Conservation (phyloP, 1,140 invertebrate species). For the Tetragnatha versicolor region DNA sequence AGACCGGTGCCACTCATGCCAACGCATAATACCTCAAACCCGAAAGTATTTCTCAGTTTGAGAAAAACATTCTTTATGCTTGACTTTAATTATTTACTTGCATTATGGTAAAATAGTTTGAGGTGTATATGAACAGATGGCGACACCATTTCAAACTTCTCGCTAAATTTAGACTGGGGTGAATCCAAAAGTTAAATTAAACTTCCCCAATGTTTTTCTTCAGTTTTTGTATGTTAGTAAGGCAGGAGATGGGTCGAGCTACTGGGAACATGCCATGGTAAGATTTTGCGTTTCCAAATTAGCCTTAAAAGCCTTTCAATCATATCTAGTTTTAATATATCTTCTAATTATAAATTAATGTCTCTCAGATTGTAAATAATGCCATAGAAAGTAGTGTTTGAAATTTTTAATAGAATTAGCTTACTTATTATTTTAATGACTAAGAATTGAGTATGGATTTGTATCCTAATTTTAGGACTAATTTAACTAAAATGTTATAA, state of each 20-base stretch:
- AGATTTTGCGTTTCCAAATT: neutral
- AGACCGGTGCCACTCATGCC: neutral
- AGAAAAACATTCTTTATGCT: neutral
- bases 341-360: no score
- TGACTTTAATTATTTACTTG: neutral
- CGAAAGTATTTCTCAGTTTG: neutral
- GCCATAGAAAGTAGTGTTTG: no score
- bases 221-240: slow-evolving; percentile 3
- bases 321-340: no score
- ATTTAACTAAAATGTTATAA: no score
- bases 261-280: slow-evolving; percentile 5
- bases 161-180: slow-evolving; percentile 19
- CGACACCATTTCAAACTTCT: neutral
- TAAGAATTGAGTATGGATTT: no score
- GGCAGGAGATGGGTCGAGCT: neutral
- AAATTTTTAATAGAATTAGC: no score
- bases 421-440: no score
- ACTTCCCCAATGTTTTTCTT: neutral
- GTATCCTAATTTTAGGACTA: no score
- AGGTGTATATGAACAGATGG: neutral
- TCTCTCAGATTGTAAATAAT: neutral
- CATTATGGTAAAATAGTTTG: neutral
- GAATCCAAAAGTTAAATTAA: slow-evolving; percentile 37
- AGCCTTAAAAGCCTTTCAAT: no score
- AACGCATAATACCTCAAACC: no score